Base-by-base conservation (phyloP, 2,797 vertebrate genomes). In the Cetoscarus ocellatus region DNA sequence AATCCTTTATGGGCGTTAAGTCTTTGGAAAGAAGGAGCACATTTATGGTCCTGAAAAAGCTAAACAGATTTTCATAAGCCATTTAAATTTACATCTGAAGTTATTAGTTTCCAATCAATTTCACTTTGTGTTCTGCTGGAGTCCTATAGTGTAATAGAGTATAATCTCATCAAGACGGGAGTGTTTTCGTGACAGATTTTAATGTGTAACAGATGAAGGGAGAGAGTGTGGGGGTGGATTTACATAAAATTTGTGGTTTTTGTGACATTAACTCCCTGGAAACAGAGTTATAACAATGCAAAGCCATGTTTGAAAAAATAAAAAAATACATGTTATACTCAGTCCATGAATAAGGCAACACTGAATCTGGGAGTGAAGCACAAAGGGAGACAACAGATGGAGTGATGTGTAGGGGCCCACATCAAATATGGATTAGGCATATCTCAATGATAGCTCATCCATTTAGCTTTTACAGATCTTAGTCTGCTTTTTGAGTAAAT, bases 1-100 rank as follows among this genome's bases (percentile, higher is more conserved):
- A 69, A 82, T 85, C 49, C 55, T 66, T 49, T 49, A 62, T 55
- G 45, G 14, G 43, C 70, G 63, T 43, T 48, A 60, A 0, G 27
- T 75, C 60, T 82, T 48, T 52, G 35, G 47, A 60, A 73, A 54
- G 59, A 67, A 15, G 49, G 62, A 9, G 54, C 17, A 47, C 44
- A 69, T 69, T 64, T 63, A 56, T 65, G 69, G 53, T 71, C 76
- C 72, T 73, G n/a, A 71, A 70, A 76, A 70, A 76, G 70, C 73
- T 53, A 43, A 83, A 72, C 63, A 73, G 68, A 84, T 90, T 85
- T 82, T 48, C 72, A 80, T 82, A 77, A 90, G 50, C 80, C 66
- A 63, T 71, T 79, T 86, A 73, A 76, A 44, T 50, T 68, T 67
- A 81, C 64, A 75, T 88, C 53, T 70, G 1, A 19, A 84, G 35